Base-by-base conservation (phyloP, 2,797 vertebrate species). In the Sebastes matsubarae region DNA sequence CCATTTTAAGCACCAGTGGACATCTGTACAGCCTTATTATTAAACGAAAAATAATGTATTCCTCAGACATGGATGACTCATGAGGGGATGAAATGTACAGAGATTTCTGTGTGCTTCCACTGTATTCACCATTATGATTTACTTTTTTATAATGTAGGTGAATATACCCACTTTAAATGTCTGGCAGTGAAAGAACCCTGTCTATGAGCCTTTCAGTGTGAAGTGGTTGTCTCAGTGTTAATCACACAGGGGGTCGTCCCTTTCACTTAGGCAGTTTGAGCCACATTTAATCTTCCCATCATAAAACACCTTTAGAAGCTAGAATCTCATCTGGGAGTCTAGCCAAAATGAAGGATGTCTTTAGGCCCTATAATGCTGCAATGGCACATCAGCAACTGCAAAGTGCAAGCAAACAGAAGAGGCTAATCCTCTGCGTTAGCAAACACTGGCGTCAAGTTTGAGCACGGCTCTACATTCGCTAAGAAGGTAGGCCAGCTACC, bases 381-480 rank as follows among this genome's bases (percentile, higher is more conserved):
- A 55, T 70, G 88, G 79, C 80, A 89, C 82, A 85, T 80, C 84
- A 83, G 73, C 66, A 59, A 75, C 87, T 83, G 61, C 74, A 88
- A 83, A 88, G 83, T 88, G 78, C 83, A 87, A 81, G 79, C 73
- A 90, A 89, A 92, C 87, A 92, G 58, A 59, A 46, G 42, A 63
- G 65, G 54, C 74, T 85, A 87, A 92, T 93, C 88, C 86, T 84
- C 73, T 52, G 79, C 24, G 9, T 75, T 80, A 73, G 86, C 73
- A 89, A 92, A 89, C 83, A 86, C 18, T 71, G 85, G 83, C 65
- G 30, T 75, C 80, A 77, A 73, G 77, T 86, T 80, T 73, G 60
- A 83, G 70, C 78, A 58, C 42, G 66, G 54, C 71, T 73, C 77
- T 32, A 29, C 72, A 54, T 86, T 82, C 6, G 54, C 79, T 84